Percentiles rank a stretch among this genome's conserved stretches.
Conservation (phyloP, 1,140 invertebrate species). For the Helicorthomorpha holstii region DNA sequence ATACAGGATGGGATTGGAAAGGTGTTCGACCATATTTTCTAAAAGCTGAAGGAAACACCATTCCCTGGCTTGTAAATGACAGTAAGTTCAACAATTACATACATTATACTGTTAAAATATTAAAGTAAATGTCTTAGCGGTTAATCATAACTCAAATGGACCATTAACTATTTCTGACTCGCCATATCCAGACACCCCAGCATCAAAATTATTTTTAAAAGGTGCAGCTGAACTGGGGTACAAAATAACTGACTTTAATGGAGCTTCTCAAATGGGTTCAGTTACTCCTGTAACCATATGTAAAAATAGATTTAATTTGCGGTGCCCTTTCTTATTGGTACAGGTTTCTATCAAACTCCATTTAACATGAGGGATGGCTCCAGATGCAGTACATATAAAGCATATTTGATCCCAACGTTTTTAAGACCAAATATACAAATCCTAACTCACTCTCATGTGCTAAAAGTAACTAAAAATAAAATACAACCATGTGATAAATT, state of each 20-base stretch:
- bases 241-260: not conserved
- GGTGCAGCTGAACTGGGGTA: not conserved
- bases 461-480: too few relatives aligned
- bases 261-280: not conserved
- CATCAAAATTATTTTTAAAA: not conserved
- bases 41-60: slow-evolving; percentile 50
- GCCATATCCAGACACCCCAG: not conserved
- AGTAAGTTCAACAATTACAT: not conserved
- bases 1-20: slow-evolving; percentile 35
- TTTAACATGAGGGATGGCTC: not conserved
- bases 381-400: not conserved
- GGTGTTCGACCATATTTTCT: slow-evolving; percentile 49
- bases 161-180: not conserved
- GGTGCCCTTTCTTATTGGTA: not conserved
- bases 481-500: too few relatives aligned
- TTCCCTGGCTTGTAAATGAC: not conserved
- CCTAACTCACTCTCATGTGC: not conserved
- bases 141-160: not conserved
- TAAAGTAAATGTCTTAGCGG: not conserved
- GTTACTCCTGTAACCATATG: too few relatives aligned
- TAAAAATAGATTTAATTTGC: too few relatives aligned
- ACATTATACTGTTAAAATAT: not conserved
- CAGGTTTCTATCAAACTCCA: not conserved
- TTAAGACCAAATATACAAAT: not conserved
- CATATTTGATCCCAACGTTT: not conserved